Evolutionary conservation across 2,113 vertebrate genomes (phyloP), one percentile per base, ranked within the genome.

Genomic region (Mugil cephalus): DNA sequence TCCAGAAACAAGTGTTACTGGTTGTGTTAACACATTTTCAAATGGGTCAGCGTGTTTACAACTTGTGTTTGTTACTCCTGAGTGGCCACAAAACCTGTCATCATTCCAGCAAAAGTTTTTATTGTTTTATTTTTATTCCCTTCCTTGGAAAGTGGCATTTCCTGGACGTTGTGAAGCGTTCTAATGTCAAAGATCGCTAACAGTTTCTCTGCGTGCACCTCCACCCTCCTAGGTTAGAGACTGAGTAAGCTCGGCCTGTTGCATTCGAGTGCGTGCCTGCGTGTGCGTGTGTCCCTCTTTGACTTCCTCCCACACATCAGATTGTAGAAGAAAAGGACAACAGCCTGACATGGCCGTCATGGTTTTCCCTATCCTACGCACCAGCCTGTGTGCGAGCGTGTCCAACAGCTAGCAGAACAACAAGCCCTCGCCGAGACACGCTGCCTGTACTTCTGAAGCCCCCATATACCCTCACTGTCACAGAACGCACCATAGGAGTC

Each of bases 281-380:
- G 53, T 48, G 38, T 21, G 13, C 40, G 43, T 62, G 63, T 60
- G 54, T 66, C 69, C 59, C 51, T 67, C 53, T 76, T 65, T 74
- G 69, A 72, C 83, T 81, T 77, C 87, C 83, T 69, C 89, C 91
- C 76, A 91, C 90, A 75, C 81, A 69, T 90, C 87, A 89, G 84
- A 91, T 88, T 87, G 80, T 69, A 81, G 59, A 76, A 89, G 66
- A 89, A 90, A 89, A 90, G 85, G 83, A 92, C 89, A 92, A 77
- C 91, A 88, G 88, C 80, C 77, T 62, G 86, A 90, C 82, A 89
- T 53, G 69, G 73, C 73, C 83, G 60, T 76, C 64, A 61, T 46
- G 85, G 64, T 55, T 40, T 77, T 90, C 84, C 77, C 77, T 88
- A 82, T 88, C 92, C 93, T 90, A 93, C 92, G 89, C 92, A 91